These are phyloP conservation scores for Temnothorax unifasciatus DNA, from an alignment of 2,888 invertebrate species.

Conservation along the genomic window DNA sequence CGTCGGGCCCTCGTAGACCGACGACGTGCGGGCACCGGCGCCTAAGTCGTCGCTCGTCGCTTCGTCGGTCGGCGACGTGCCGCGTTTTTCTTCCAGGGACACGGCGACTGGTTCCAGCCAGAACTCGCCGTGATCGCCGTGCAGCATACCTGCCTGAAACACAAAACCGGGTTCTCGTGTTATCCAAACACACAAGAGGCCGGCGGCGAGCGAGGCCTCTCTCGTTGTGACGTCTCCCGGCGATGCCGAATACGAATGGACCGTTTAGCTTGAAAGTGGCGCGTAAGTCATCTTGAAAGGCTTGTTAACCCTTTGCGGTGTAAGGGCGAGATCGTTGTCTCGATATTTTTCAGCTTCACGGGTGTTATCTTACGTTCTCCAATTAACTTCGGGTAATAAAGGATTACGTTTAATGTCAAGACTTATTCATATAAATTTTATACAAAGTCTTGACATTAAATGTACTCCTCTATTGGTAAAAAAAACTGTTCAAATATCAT, in stretches of 20 bases:
- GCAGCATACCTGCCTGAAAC: conserved; percentile 84
- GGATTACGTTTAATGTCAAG: not conserved
- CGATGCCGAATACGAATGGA: conserved; percentile 49
- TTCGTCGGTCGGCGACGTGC: conserved; percentile 50
- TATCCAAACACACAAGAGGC: conserved; percentile 62
- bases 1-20: conserved; percentile 57
- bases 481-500: too few species aligned
- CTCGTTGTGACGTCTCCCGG: conserved; percentile 20
- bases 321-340: not conserved
- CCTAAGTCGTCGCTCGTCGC: conserved; percentile 68
- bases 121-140: conserved; percentile 82
- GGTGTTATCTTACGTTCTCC: not conserved
- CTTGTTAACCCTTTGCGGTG: conserved; percentile 32
- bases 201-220: conserved; percentile 9
- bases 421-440: not conserved
- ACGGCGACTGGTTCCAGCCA: conserved; percentile 84
- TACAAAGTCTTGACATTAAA: too few species aligned
- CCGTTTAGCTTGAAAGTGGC: conserved; percentile 33
- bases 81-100: conserved; percentile 68
- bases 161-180: conserved; percentile 77
- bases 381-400: not conserved
- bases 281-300: conserved; percentile 27
- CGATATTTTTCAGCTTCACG: not conserved
- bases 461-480: too few species aligned
- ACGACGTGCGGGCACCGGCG: conserved; percentile 54